These are phyloP conservation scores for Bovichtus variegatus DNA, from an alignment of 2,797 vertebrate species.

Conservation along the genomic window DNA sequence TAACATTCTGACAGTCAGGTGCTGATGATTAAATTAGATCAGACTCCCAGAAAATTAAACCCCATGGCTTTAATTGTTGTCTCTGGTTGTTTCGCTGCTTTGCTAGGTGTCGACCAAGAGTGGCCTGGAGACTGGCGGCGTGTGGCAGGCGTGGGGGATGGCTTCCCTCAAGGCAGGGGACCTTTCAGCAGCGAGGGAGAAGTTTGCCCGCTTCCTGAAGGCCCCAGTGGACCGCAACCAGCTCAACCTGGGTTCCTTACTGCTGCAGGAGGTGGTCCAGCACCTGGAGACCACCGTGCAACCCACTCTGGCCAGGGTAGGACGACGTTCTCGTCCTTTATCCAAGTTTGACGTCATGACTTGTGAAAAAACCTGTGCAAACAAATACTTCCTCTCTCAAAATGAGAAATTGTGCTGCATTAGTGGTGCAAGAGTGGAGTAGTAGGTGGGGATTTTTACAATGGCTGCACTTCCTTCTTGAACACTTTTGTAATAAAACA, in stretches of 20 bases:
- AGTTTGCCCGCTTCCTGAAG: constrained; percentile 93
- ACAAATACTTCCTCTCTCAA: rapidly evolving
- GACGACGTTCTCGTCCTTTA: constrained; percentile 23
- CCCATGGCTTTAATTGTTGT: background rate
- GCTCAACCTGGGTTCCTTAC: constrained; percentile 87
- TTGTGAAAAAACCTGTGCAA: no score
- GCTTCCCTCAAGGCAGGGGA: constrained; percentile 94
- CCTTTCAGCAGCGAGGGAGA: constrained; percentile 91
- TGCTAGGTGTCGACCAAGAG: constrained; percentile 96
- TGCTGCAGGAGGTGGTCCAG: constrained; percentile 93
- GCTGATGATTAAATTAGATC: background rate
- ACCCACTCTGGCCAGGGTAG: constrained; percentile 85
- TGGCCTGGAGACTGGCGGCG: constrained; percentile 93
- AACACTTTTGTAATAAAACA: background rate
- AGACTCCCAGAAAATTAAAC: background rate
- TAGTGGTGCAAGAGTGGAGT: background rate
- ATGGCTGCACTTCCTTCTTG: background rate
- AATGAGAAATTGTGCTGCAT: no score
- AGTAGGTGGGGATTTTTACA: background rate
- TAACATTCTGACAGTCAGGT: background rate
- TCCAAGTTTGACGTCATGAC: no score
- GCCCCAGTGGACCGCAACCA: constrained; percentile 93
- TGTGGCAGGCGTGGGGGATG: constrained; percentile 98
- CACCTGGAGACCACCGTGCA: constrained; percentile 91
- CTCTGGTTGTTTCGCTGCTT: background rate